Percentiles rank a stretch among this genome's conserved stretches.
These are phyloP conservation scores for Sminthurides aquaticus DNA, from an alignment of 2,888 invertebrate species.

Conservation along the genomic window DNA sequence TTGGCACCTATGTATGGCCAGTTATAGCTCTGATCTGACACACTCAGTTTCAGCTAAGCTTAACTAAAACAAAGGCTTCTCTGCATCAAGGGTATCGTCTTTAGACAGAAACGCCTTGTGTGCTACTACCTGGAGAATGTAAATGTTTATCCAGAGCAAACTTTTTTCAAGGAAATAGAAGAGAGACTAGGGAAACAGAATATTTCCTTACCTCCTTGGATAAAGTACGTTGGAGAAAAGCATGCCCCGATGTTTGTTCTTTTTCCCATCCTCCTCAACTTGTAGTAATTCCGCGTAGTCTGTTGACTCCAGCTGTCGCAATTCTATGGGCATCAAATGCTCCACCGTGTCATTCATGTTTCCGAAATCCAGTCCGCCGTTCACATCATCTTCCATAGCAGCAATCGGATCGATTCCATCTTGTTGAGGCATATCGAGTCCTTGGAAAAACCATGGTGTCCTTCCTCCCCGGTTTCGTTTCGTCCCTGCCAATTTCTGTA, in stretches of 20 bases:
- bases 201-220: slow-evolving; percentile 31
- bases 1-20: too few relatives aligned
- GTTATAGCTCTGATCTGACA: too few relatives aligned
- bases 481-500: slow-evolving; percentile 67
- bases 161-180: too few relatives aligned
- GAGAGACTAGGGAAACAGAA: too few relatives aligned
- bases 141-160: too few relatives aligned
- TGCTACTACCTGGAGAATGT: too few relatives aligned
- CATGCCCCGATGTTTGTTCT: slow-evolving; percentile 46
- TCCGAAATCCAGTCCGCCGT: slow-evolving; percentile 41
- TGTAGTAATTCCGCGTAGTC: slow-evolving; percentile 46
- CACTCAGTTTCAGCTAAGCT: too few relatives aligned
- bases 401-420: slow-evolving; percentile 29
- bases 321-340: slow-evolving; percentile 66
- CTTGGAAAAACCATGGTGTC: slow-evolving; percentile 72
- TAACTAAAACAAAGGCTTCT: too few relatives aligned
- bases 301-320: slow-evolving; percentile 62
- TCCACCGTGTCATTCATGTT: slow-evolving; percentile 61
- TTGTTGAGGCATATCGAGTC: slow-evolving; percentile 45
- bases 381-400: slow-evolving; percentile 36
- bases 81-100: too few relatives aligned
- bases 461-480: slow-evolving; percentile 53
- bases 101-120: too few relatives aligned
- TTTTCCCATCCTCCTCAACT: slow-evolving; percentile 48
- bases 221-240: slow-evolving; percentile 36